These are phyloP conservation scores for Leucosticte australis DNA, from an alignment of 2,113 vertebrate species.

Conservation along the genomic window DNA sequence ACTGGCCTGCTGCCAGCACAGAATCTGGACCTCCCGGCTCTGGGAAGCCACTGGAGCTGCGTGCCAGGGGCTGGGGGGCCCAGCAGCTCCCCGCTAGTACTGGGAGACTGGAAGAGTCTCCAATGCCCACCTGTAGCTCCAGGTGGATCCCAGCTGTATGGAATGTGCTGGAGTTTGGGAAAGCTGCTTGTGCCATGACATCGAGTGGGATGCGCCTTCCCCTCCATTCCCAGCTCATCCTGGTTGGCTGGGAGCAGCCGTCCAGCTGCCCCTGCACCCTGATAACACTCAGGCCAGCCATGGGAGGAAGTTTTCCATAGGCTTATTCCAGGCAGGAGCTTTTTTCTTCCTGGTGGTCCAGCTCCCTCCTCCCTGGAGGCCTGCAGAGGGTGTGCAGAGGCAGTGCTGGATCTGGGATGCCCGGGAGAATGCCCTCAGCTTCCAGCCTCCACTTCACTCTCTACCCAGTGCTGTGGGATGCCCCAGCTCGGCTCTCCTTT, in stretches of 20 bases:
- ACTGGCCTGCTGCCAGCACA: rapidly evolving
- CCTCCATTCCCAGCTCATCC: background rate
- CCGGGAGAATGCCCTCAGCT: rapidly evolving
- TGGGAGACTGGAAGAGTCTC: background rate
- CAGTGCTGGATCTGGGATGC: background rate
- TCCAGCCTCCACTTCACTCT: background rate
- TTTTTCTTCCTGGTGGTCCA: background rate
- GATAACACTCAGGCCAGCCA: background rate
- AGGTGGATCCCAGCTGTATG: rapidly evolving
- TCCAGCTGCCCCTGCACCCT: background rate
- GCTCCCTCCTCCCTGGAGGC: background rate
- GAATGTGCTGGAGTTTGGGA: background rate
- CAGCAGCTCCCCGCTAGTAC: rapidly evolving
- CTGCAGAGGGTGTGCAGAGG: rapidly evolving
- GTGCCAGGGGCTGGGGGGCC: too few relatives aligned
- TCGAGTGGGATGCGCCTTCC: rapidly evolving
- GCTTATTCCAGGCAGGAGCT: background rate
- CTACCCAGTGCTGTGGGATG: rapidly evolving
- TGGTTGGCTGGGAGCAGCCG: background rate
- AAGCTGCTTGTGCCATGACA: rapidly evolving
- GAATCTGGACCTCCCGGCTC: background rate
- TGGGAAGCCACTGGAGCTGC: rapidly evolving
- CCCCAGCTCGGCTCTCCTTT: background rate
- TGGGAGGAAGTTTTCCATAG: background rate
- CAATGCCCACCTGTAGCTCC: background rate